Conservation (phyloP, 2,888 invertebrate genomes). For the Spilosoma lubricipeda region DNA sequence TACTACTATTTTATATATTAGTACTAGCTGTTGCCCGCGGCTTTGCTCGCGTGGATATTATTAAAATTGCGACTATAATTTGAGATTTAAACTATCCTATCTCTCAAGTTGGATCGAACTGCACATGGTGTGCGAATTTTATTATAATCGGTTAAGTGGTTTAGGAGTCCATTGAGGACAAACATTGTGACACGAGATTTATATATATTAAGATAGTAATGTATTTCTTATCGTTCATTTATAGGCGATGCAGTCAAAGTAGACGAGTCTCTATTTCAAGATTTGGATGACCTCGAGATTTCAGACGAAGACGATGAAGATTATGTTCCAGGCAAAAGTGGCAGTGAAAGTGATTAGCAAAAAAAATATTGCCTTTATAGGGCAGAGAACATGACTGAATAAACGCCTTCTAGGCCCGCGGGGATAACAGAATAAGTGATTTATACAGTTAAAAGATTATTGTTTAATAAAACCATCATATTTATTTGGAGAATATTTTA, state of each 20-base stretch:
- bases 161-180: no score
- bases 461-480: slow-evolving; percentile 70
- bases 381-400: slow-evolving; percentile 26
- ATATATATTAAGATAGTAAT: no score
- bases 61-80: no score
- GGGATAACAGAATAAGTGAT: slow-evolving; percentile 43
- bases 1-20: no score
- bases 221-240: slow-evolving; percentile 44
- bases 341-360: slow-evolving; percentile 79
- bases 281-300: slow-evolving; percentile 93
- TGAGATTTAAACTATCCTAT: no score
- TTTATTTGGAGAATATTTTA: slow-evolving; percentile 82
- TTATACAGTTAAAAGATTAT: slow-evolving; percentile 60
- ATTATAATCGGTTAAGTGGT: no score
- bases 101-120: no score
- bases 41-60: no score
- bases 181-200: no score
- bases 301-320: slow-evolving; percentile 89
- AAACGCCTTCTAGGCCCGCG: slow-evolving; percentile 29
- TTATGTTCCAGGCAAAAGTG: slow-evolving; percentile 87
- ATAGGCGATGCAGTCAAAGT: slow-evolving; percentile 94
- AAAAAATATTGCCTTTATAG: slow-evolving; percentile 19
- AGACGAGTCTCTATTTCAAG: slow-evolving; percentile 97
- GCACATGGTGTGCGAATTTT: no score
- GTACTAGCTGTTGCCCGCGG: no score